Conservation (phyloP, 2,113 vertebrate species). For the Thinocorus orbignyianus region DNA sequence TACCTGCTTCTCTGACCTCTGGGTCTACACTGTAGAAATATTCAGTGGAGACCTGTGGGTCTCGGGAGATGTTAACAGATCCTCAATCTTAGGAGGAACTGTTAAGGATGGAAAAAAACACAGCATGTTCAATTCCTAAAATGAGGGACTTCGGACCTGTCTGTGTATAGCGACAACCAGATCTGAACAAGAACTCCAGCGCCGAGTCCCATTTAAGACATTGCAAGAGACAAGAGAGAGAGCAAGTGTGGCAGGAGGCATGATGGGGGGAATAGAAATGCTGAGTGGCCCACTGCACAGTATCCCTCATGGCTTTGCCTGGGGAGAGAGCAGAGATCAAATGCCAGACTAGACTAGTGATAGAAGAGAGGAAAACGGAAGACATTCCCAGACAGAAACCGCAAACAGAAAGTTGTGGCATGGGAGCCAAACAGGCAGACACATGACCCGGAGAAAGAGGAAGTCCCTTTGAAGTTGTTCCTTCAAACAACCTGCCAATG, state of each 20-base stretch:
- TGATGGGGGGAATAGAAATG: neutral
- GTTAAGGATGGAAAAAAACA: neutral
- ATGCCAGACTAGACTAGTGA: neutral
- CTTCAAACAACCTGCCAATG: neutral
- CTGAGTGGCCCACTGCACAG: neutral
- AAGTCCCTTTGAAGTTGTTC: constrained; percentile 17
- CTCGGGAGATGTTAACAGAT: neutral
- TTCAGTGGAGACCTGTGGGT: neutral
- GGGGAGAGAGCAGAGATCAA: neutral
- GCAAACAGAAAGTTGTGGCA: accelerated
- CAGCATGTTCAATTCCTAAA: neutral
- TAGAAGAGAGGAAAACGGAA: neutral
- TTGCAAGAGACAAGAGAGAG: neutral
- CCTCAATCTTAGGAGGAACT: neutral
- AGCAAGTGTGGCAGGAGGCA: neutral
- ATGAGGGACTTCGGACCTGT: neutral
- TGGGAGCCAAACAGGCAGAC: neutral
- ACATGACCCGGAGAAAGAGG: neutral
- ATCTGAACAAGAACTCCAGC: neutral
- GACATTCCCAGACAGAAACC: neutral
- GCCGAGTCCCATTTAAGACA: neutral
- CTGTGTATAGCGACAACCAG: neutral
- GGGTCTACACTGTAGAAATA: neutral
- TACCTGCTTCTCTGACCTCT: neutral
- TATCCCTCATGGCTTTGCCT: neutral